Evolutionary conservation across 35 echinoderm and acorn worm species (phyloP), one percentile per base, ranked within the genome.

Genomic region (Apostichopus californicus): DNA sequence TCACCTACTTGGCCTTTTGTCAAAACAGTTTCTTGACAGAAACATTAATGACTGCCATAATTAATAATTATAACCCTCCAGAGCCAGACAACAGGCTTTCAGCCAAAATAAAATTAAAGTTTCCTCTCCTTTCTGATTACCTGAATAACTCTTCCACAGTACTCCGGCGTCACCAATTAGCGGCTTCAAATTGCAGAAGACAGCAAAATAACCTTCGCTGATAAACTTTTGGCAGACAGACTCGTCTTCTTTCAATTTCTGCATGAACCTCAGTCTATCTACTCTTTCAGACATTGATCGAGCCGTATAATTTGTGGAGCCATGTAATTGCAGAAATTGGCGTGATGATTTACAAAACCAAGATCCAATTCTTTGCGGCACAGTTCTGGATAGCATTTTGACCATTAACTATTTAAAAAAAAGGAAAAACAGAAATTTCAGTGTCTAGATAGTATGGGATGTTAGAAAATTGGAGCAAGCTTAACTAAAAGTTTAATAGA

Each of bases 171-270:
- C 75, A 18, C 56, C 26, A 5, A 96, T 9, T 9, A 96, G 55
- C 4, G 95, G 92, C 46, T 83, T 91, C 26, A 96, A 54, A 56
- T 93, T 92, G 21, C 86, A 96, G 28, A 93, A 93, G 25, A 96
- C 73, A 54, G 88, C 73, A 93, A 87, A 96, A 55, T 91, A 70
- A 11, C 88, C 95, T 54, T 59, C 72, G 8, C 66, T 80, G 56
- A 93, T 54, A 8, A 89, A 80, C 24, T 22, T 77, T 70, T 93
- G 52, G 56, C 95, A 96, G 24, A 88, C n/a, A 6, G 66, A 21
- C 22, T 93, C 92, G 91, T 93, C 64, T 83, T 96, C 95, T 87
- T 96, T 96, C 55, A 96, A 72, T 86, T 91, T 91, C 59, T 96
- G 90, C 71, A 93, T 70, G 55, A 86, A 87, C 11, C 95, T 81